These are phyloP conservation scores for Pangasius krempfi DNA, from an alignment of 2,797 vertebrate genomes.

Conservation along the genomic window DNA sequence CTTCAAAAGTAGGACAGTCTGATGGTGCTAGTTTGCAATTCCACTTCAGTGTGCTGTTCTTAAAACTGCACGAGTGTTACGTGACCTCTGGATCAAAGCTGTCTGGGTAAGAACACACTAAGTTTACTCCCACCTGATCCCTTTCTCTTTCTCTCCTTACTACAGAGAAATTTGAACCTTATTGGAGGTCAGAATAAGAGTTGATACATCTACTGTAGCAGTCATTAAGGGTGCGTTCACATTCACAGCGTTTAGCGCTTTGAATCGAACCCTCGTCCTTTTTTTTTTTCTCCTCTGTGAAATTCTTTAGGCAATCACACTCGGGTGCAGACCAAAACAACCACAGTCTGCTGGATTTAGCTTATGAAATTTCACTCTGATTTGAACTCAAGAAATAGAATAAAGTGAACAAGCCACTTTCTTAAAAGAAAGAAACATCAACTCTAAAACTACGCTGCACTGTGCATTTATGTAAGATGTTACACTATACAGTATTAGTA, in stretches of 20 bases:
- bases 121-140: not conserved
- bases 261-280: not conserved
- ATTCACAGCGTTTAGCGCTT: not conserved
- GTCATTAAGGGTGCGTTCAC: not conserved
- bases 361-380: not conserved
- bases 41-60: not conserved
- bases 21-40: not conserved
- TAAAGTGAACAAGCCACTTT: not conserved
- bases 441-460: not conserved
- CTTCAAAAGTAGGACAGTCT: not conserved
- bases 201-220: not conserved
- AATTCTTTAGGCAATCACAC: not conserved
- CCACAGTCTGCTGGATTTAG: not conserved
- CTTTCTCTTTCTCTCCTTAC: not conserved
- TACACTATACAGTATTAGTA: not conserved
- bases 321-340: not conserved
- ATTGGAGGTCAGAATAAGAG: not conserved
- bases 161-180: constrained; percentile 16
- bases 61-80: constrained; percentile 10
- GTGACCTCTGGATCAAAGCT: constrained; percentile 31
- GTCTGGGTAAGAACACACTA: not conserved
- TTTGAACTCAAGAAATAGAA: not conserved
- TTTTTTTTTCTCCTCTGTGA: not conserved
- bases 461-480: not conserved
- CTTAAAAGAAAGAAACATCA: not conserved